These are phyloP conservation scores for Peromyscus californicus DNA, from an alignment of 2,113 vertebrate species.

Conservation along the genomic window DNA sequence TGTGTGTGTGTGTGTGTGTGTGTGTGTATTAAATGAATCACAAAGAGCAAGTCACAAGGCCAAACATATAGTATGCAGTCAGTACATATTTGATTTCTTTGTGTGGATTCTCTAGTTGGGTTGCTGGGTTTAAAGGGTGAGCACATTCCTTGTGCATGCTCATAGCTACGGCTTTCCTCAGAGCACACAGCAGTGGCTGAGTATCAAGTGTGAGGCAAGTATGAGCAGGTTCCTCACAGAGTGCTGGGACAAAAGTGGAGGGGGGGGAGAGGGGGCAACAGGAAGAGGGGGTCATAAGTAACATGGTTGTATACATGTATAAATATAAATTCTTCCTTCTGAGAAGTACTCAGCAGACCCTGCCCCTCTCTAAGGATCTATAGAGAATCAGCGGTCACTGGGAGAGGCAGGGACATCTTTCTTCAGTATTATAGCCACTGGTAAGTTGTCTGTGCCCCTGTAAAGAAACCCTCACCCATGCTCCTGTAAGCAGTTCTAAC, in stretches of 20 bases:
- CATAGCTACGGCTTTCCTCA: not conserved
- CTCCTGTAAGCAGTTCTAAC: not conserved
- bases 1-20: not conserved
- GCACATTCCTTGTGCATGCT: rapidly evolving
- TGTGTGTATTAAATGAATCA: not conserved
- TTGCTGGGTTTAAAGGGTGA: not conserved
- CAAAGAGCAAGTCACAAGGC: not conserved
- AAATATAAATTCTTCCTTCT: not conserved
- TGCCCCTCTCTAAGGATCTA: not conserved
- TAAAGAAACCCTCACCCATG: not conserved
- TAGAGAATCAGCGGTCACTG: not conserved
- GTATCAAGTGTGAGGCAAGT: not conserved
- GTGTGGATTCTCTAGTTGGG: not conserved
- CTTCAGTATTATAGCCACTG: not conserved
- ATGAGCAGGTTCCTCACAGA: not conserved
- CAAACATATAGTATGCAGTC: not conserved
- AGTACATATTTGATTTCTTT: not conserved
- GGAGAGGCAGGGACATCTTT: not conserved
- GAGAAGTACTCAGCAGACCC: not conserved
- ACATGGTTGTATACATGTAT: rapidly evolving
- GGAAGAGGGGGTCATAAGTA: rapidly evolving
- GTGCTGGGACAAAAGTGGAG: rapidly evolving
- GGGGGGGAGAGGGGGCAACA: too few relatives aligned
- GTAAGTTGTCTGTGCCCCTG: not conserved
- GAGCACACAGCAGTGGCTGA: not conserved